Evolutionary conservation across 1,140 invertebrate genomes (phyloP).

Genomic region (Pachyrhynchus sulphureomaculatus): DNA sequence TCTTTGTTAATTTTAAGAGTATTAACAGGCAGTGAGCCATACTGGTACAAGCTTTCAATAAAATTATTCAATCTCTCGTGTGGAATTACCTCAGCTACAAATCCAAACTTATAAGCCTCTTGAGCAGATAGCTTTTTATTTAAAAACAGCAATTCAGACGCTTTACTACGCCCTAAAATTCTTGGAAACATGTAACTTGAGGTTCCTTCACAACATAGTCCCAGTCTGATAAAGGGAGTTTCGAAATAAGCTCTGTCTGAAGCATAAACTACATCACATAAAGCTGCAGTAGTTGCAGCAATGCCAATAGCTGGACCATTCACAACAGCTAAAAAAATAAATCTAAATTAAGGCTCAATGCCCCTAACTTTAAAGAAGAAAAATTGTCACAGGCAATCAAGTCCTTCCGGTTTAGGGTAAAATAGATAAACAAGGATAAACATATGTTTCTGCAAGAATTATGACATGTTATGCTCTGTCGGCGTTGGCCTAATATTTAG

Average conservation of each 20-base stretch:
- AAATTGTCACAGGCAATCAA: too few relatives aligned
- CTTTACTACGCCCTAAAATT: conserved; percentile 77
- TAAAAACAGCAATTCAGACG: conserved; percentile 78
- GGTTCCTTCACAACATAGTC: conserved; percentile 81
- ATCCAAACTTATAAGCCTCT: conserved; percentile 43
- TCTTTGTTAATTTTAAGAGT: conserved; percentile 42
- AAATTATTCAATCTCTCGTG: conserved; percentile 37
- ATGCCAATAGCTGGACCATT: conserved; percentile 96
- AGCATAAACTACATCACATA: conserved; percentile 90
- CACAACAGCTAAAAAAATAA: conserved; percentile 62
- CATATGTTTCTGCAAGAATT: too few relatives aligned
- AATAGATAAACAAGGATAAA: too few relatives aligned
- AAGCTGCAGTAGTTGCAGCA: conserved; percentile 74
- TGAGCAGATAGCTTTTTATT: conserved; percentile 75
- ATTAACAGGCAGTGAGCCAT: conserved; percentile 40
- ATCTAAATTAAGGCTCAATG: not conserved
- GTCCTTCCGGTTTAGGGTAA: too few relatives aligned
- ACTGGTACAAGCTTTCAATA: conserved; percentile 36
- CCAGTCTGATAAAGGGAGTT: conserved; percentile 81
- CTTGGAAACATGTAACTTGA: conserved; percentile 81
- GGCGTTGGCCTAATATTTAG: too few relatives aligned
- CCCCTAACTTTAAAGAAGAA: too few relatives aligned
- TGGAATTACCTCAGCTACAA: conserved; percentile 42
- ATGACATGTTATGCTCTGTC: too few relatives aligned
- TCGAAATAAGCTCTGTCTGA: conserved; percentile 81